A percentile compares a stretch with the other conserved stretches of the same genome.
Conservation (phyloP, 2,888 invertebrate species). For the Eupithecia centaureata region DNA sequence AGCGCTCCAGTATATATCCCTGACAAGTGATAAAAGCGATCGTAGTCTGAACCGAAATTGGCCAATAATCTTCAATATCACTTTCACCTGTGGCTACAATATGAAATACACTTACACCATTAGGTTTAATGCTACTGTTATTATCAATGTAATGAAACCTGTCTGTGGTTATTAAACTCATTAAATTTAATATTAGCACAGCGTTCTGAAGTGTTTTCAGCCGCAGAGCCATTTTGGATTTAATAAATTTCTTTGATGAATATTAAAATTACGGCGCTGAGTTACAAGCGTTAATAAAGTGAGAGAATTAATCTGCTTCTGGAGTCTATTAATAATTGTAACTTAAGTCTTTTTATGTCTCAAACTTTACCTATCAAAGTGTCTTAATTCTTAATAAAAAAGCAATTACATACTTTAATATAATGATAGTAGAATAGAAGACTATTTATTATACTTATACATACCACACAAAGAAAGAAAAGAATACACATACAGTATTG, state of each 20-base stretch:
- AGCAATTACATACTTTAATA: neutral
- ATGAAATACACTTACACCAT: slow-evolving; percentile 37
- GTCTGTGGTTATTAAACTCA: slow-evolving; percentile 46
- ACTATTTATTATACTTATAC: no score
- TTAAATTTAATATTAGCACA: slow-evolving; percentile 40
- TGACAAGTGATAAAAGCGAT: slow-evolving; percentile 19
- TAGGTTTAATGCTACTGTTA: slow-evolving; percentile 39
- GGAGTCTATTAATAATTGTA: neutral
- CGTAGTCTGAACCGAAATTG: slow-evolving; percentile 27
- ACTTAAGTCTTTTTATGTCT: neutral
- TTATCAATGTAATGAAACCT: slow-evolving; percentile 42
- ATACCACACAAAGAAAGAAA: no score
- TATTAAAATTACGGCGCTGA: slow-evolving; percentile 17
- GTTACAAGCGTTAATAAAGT: slow-evolving; percentile 15
- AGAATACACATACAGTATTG: no score
- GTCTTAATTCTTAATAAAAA: neutral
- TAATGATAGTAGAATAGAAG: no score
- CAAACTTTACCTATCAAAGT: neutral
- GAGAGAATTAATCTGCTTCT: slow-evolving; percentile 10
- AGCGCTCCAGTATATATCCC: slow-evolving; percentile 5
- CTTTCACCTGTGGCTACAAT: slow-evolving; percentile 43
- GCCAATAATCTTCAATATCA: slow-evolving; percentile 37
- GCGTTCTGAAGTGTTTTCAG: slow-evolving; percentile 25
- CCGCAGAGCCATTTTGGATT: slow-evolving; percentile 19
- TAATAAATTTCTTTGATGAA: slow-evolving; percentile 23